Evolutionary conservation across 2,113 vertebrate species (phyloP).

Genomic region (Brachyhypopomus occidentalis): DNA sequence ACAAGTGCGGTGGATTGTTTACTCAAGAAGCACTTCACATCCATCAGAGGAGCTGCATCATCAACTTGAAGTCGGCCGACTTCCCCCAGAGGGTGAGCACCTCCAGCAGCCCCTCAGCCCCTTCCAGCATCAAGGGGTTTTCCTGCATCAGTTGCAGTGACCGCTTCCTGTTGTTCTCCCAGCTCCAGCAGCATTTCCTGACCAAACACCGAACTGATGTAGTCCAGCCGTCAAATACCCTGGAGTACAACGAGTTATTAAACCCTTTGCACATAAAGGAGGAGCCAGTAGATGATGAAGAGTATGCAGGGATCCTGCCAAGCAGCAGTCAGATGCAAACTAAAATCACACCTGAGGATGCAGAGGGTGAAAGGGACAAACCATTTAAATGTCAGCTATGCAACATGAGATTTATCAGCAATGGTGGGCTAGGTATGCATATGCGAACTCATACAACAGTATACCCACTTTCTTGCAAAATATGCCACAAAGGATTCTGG

Average conservation of each 20-base stretch:
- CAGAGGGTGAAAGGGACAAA: slow-evolving; percentile 32
- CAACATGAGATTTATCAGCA: slow-evolving; percentile 60
- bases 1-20: slow-evolving; percentile 68
- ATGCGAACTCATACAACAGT: slow-evolving; percentile 60
- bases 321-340: slow-evolving; percentile 35
- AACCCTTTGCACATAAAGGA: slow-evolving; percentile 63
- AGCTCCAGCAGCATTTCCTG: slow-evolving; percentile 77
- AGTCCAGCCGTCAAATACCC: slow-evolving; percentile 27
- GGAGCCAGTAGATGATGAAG: slow-evolving; percentile 60
- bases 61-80: slow-evolving; percentile 22
- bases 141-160: slow-evolving; percentile 74
- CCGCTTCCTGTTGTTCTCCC: slow-evolving; percentile 75
- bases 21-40: slow-evolving; percentile 42
- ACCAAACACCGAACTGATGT: slow-evolving; percentile 67
- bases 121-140: slow-evolving; percentile 67
- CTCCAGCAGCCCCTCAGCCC: slow-evolving; percentile 28
- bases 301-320: slow-evolving; percentile 40
- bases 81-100: slow-evolving; percentile 27
- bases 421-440: slow-evolving; percentile 66
- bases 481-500: slow-evolving; percentile 70
- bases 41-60: slow-evolving; percentile 60
- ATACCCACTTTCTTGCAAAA: slow-evolving; percentile 61
- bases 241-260: slow-evolving; percentile 64
- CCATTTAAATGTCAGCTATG: slow-evolving; percentile 63
- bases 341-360: slow-evolving; percentile 30